phyloP scores from a whole-genome alignment of 2,797 vertebrate species.

The Gymnodraco acuticeps region DNA sequence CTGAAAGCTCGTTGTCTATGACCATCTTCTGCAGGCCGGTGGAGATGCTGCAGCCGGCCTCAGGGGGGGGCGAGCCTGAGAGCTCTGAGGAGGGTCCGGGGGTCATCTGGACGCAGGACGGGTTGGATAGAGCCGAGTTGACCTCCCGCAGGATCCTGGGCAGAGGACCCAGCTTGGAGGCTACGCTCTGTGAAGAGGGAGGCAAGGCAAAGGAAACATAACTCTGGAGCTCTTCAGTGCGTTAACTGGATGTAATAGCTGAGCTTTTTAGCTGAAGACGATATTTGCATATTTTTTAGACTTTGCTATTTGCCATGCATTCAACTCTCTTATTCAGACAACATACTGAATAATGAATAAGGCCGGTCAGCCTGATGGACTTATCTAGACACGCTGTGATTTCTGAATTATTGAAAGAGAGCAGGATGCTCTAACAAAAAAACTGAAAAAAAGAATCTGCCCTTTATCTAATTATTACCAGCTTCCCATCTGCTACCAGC shows the following conservation, averaged over 20 bases:
- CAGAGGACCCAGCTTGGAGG: constrained; percentile 93
- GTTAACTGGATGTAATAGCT: constrained; percentile 38
- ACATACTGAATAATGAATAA: constrained; percentile 64
- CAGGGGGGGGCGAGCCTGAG: constrained; percentile 85
- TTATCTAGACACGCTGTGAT: constrained; percentile 49
- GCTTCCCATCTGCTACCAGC: constrained; percentile 56
- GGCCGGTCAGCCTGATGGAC: constrained; percentile 47
- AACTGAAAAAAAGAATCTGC: constrained; percentile 13
- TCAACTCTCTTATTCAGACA: constrained; percentile 54
- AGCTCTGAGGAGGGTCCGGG: constrained; percentile 81
- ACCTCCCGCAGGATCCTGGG: constrained; percentile 96
- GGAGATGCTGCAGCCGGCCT: constrained; percentile 91
- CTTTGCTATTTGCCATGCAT: constrained; percentile 28
- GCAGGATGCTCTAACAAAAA: constrained; percentile 27
- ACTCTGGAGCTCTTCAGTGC: constrained; percentile 6
- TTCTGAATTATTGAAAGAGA: constrained; percentile 69
- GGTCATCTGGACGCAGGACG: constrained; percentile 86
- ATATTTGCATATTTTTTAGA: constrained; percentile 44
- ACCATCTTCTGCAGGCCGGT: constrained; percentile 97
- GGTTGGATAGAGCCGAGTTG: constrained; percentile 91
- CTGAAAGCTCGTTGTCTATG: constrained; percentile 95
- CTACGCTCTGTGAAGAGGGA: constrained; percentile 81
- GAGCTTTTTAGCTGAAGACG: constrained; percentile 28
- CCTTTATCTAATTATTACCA: constrained; percentile 55
- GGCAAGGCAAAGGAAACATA: constrained; percentile 29